Evolutionary conservation across 2,113 vertebrate genomes (phyloP).

Genomic region (Pelusios castaneus): DNA sequence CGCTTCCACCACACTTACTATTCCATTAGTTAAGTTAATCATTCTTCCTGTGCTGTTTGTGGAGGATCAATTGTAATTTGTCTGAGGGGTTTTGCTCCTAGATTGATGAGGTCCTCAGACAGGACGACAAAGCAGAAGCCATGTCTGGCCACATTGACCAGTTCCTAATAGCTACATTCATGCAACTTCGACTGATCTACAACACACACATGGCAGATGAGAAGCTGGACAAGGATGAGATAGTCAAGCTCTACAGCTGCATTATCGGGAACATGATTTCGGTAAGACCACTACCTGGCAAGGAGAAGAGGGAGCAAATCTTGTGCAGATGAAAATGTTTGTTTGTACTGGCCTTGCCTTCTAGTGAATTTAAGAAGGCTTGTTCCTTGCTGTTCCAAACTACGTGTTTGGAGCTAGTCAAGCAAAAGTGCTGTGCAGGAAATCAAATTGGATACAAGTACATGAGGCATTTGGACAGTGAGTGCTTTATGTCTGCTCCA

Average conservation of each 20-base stretch:
- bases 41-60: not conserved
- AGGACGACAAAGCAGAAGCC: constrained; percentile 95
- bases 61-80: constrained; percentile 15
- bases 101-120: constrained; percentile 97
- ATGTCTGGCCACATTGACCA: constrained; percentile 99
- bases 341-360: not conserved
- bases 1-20: too few species aligned
- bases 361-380: fast-evolving
- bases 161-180: constrained; percentile 96
- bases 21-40: not conserved
- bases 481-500: not conserved
- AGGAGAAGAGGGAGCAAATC: not conserved
- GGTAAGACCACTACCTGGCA: constrained; percentile 76
- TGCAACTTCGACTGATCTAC: constrained; percentile 96
- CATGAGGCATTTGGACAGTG: not conserved
- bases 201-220: constrained; percentile 97
- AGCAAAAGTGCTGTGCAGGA: not conserved
- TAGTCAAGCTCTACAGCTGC: constrained; percentile 97
- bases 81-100: constrained; percentile 59
- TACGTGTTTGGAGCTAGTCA: not conserved
- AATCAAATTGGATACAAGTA: not conserved
- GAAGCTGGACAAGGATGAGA: constrained; percentile 92
- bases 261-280: constrained; percentile 98
- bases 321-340: not conserved
- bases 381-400: not conserved